Evolutionary conservation across 2,888 invertebrate species (phyloP), one percentile per base, ranked within the genome.

Genomic region (Cataglyphis altisquamis): DNA sequence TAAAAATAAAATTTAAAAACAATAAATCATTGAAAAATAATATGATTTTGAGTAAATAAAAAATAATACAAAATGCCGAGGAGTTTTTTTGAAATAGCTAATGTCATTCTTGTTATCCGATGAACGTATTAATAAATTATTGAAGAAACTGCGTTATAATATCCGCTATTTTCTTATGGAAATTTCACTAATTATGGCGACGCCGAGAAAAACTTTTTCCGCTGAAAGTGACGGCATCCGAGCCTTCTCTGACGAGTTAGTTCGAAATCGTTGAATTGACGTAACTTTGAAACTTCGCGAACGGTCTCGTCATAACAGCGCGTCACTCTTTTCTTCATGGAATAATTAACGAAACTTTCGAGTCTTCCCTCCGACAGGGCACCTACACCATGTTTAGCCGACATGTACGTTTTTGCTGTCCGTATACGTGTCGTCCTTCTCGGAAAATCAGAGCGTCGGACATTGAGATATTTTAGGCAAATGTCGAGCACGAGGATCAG

Each of bases 271-370:
- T 82, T 78, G 57, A 75, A 77, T 77, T 52, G 78, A 62, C 78
- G 57, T 67, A 82, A 82, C 82, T 82, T 78, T 25, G 66, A 78
- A 82, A 82, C 48, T 82, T 45, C 67, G n/a, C 55, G 41, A 57
- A 41, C 77, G 39, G 29, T 73, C 75, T 81, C 82, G 82, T 74
- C 60, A 74, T 57, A 52, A 63, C 55, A 48, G 6, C 45, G 80
- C 84, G 85, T 84, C 86, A 86, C 84, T 87, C 81, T 82, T 70
- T 64, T 74, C 82, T 77, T 77, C 81, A 48, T 74, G 74, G 77
- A 86, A 87, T 87, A 86, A 87, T 87, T 87, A 86, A 66, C 68
- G 41, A 67, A 87, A 84, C 77, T 87, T 87, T 67, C 68, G 62
- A 68, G 78, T 68, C 78, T 67, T 29, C 32, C 63, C 86, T 60